phyloP scores from a whole-genome alignment of 2,113 vertebrate genomes.

The Channa argus region DNA sequence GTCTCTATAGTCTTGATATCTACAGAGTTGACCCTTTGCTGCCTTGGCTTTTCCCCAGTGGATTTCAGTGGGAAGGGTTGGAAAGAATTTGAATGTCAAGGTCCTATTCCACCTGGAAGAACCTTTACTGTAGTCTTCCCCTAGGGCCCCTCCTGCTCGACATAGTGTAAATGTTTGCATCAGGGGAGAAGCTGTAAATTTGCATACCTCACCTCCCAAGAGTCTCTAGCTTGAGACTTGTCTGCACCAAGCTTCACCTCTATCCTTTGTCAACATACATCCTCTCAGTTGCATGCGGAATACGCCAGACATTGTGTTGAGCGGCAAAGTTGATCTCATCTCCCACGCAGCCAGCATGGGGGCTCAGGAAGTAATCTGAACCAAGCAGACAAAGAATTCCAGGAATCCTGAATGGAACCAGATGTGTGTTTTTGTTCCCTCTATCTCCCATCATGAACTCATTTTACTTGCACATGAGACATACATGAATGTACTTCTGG shows the following conservation, averaged over 20 bases:
- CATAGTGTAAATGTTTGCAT: background rate
- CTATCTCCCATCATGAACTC: background rate
- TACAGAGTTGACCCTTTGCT: slow-evolving; percentile 20
- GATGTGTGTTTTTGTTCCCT: slow-evolving; percentile 68
- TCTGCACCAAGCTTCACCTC: slow-evolving; percentile 38
- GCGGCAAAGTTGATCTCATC: slow-evolving; percentile 59
- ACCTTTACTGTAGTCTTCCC: slow-evolving; percentile 22
- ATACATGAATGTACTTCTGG: slow-evolving; percentile 3
- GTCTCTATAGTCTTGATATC: slow-evolving; percentile 21
- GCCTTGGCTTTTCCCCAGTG: slow-evolving; percentile 18
- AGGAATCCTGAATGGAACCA: slow-evolving; percentile 78
- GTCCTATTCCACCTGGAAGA: slow-evolving; percentile 18
- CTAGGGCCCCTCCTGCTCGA: slow-evolving; percentile 7
- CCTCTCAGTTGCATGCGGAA: slow-evolving; percentile 47
- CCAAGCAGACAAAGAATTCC: slow-evolving; percentile 71
- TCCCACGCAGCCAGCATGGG: slow-evolving; percentile 59
- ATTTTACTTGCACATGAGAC: slow-evolving; percentile 24
- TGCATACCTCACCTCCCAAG: slow-evolving; percentile 26
- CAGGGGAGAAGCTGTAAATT: slow-evolving; percentile 27
- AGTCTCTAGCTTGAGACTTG: slow-evolving; percentile 23
- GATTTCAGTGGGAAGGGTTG: slow-evolving; percentile 14
- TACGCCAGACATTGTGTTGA: slow-evolving; percentile 62
- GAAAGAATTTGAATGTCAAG: slow-evolving; percentile 16
- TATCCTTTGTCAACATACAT: slow-evolving; percentile 15
- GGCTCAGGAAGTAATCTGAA: slow-evolving; percentile 70